Evolutionary conservation across 2,888 invertebrate genomes (phyloP), one percentile per base, ranked within the genome.

Genomic region (Drosophila suboccidentalis): DNA sequence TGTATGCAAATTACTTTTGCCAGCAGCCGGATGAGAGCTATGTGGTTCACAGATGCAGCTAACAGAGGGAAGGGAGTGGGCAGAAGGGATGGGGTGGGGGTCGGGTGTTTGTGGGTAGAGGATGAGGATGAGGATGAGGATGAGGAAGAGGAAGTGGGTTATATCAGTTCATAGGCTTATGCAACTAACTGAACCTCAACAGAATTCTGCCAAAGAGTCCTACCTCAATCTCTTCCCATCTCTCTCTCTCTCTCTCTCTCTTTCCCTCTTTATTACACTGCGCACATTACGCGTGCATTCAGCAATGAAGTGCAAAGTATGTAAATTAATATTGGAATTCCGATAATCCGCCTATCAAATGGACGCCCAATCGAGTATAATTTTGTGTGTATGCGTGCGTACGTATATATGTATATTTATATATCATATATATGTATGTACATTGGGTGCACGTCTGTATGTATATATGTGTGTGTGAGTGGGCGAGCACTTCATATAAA

Each of bases 311-410:
- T 81, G 82, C 75, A 76, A 79, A 85, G 70, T 82, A 79, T 77
- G 74, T 81, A 86, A 80, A 85, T 82, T 78, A 77, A 85, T 82
- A 79, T 80, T 82, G 82, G 77, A 79, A 85, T 81, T 86, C 82
- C 75, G 68, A 79, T 82, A 82, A 82, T 79, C 79, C 64, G 70
- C 71, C 64, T 64, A 82, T 71, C 76, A 73, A 82, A 65, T 72
- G 75, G 51, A 43, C 59, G 38, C 47, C 39, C 62, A 9, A 39
- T 22, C 19, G 39, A 41, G 57, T 32, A 19, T 41, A 41, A 3
- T n/a, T 55, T 17, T 38, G 26, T 59, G 57, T 47, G 34, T 36
- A 34, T 26, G 47, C 8, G n/a, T 47, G 32, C 19, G 15, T 22
- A 13, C 39, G 36, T 17, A 49, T 29, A 44, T 47, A 43, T 39